phyloP scores from a whole-genome alignment of 2,113 vertebrate genomes.

The Mesembrinibis cayennensis region DNA sequence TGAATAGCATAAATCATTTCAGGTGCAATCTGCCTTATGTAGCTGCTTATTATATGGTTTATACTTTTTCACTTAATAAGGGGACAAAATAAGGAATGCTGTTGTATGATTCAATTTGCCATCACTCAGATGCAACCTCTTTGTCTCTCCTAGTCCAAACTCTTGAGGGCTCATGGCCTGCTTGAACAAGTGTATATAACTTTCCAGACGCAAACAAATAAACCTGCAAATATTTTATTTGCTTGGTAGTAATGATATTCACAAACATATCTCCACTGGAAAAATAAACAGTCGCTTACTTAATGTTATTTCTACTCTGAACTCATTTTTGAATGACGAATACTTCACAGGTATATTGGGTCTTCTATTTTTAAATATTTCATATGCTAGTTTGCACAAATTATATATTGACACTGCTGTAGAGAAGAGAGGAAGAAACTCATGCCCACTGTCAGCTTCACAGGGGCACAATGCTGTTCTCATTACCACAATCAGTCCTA shows the following conservation, averaged over 20 bases:
- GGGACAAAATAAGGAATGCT: constrained; percentile 17
- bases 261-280: background rate
- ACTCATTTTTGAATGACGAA: background rate
- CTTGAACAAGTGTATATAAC: background rate
- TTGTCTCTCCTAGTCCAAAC: background rate
- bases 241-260: background rate
- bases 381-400: background rate
- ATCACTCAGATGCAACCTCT: background rate
- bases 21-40: background rate
- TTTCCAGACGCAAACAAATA: background rate
- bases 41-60: constrained; percentile 6
- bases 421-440: background rate
- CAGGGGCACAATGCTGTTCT: background rate
- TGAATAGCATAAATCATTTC: constrained; percentile 53
- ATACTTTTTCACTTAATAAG: background rate
- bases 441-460: background rate
- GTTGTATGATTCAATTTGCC: background rate
- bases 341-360: background rate
- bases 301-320: background rate
- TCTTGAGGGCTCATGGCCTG: background rate
- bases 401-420: background rate
- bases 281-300: background rate
- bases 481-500: background rate
- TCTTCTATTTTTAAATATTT: background rate
- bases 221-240: background rate